Conservation (phyloP, 2,113 vertebrate species). For the Takifugu bimaculatus region DNA sequence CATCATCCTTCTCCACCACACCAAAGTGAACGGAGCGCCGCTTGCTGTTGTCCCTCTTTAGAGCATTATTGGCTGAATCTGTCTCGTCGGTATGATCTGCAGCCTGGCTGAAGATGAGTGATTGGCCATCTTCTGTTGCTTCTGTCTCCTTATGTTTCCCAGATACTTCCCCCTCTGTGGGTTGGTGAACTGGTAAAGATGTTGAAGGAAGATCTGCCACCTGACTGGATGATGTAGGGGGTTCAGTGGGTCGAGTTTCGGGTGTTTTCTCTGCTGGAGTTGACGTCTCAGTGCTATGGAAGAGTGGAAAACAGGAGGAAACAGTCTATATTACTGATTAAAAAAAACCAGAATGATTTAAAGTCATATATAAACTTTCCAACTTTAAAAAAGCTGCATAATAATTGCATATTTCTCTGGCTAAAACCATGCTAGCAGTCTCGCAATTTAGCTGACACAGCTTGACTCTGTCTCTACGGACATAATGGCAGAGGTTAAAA, state of each 20-base stretch:
- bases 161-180: not conserved
- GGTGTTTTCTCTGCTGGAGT: conserved; percentile 18
- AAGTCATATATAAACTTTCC: too few relatives aligned
- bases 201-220: conserved; percentile 6
- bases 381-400: too few relatives aligned
- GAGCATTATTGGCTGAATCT: not conserved
- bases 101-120: conserved; percentile 1
- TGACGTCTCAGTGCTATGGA: conserved; percentile 32
- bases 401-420: too few relatives aligned
- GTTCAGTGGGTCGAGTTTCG: conserved; percentile 1
- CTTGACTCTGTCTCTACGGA: too few relatives aligned
- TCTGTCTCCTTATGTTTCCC: not conserved
- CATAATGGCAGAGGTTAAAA: too few relatives aligned
- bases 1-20: conserved; percentile 47
- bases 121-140: conserved; percentile 1
- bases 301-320: not conserved
- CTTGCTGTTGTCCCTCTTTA: conserved; percentile 24
- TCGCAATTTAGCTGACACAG: too few relatives aligned
- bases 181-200: conserved; percentile 8
- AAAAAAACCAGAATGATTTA: too few relatives aligned
- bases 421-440: too few relatives aligned
- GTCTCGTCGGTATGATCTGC: conserved; percentile 1
- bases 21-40: conserved; percentile 60
- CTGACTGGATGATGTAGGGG: conserved; percentile 1
- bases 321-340: too few relatives aligned